phyloP scores from a whole-genome alignment of 2,888 invertebrate genomes.

The Agriopis leucophaearia region DNA sequence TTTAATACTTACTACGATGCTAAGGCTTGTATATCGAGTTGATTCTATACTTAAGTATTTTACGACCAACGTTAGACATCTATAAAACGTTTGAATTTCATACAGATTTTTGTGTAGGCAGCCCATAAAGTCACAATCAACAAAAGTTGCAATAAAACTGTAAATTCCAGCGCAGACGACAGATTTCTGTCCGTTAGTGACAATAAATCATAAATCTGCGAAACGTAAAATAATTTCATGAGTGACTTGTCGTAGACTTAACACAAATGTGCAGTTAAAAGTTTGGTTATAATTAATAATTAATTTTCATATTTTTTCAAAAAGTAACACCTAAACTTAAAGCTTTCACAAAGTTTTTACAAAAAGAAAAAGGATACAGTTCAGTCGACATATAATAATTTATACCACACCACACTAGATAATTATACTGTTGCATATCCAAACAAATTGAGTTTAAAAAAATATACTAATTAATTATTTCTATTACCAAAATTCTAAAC shows the following conservation, averaged over 20 bases:
- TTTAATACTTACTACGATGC: constrained; percentile 21
- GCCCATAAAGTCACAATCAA: constrained; percentile 31
- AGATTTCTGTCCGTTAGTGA: not conserved
- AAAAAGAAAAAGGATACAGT: no score
- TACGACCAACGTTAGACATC: not conserved
- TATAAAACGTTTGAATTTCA: not conserved
- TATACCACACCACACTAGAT: no score
- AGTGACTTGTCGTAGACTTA: not conserved
- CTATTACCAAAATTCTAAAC: not conserved
- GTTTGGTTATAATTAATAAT: no score
- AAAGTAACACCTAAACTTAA: no score
- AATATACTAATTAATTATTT: not conserved
- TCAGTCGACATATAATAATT: no score
- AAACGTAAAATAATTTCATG: not conserved
- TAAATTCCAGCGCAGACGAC: constrained; percentile 5
- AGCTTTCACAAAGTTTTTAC: no score
- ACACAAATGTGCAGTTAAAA: no score
- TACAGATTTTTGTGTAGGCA: constrained; percentile 21
- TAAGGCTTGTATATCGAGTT: constrained; percentile 17
- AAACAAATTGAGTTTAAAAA: no score
- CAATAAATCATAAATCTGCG: not conserved
- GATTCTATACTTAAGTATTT: not conserved
- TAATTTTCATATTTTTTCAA: no score
- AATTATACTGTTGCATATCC: no score
- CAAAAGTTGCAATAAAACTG: constrained; percentile 22